phyloP scores from a whole-genome alignment of 2,113 vertebrate genomes.

The Actinemys pallida region DNA sequence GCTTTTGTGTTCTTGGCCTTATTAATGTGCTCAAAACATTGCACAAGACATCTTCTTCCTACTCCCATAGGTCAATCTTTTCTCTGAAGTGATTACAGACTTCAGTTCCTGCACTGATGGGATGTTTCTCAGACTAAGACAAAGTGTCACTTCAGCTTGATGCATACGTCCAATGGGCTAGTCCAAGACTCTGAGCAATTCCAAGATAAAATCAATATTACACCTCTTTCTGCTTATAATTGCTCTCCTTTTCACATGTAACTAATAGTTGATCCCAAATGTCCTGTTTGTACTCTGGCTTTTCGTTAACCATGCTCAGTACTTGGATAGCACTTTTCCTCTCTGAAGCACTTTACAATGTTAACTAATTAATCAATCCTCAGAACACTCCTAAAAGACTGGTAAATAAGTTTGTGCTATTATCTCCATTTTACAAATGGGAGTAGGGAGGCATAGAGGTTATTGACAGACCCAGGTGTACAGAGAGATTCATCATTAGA shows the following conservation, averaged over 20 bases:
- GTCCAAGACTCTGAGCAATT: fast-evolving
- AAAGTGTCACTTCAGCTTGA: background rate
- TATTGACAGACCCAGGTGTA: background rate
- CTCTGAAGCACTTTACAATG: background rate
- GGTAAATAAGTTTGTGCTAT: background rate
- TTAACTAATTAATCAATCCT: background rate
- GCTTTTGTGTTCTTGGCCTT: fast-evolving
- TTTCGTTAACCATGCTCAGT: background rate
- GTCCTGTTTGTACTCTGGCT: background rate
- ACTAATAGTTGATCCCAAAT: background rate
- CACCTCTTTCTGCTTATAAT: background rate
- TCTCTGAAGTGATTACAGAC: background rate
- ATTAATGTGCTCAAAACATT: fast-evolving
- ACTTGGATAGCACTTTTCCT: background rate
- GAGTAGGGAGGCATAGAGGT: fast-evolving
- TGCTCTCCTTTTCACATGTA: fast-evolving
- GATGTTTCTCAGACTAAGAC: fast-evolving
- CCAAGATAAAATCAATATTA: background rate
- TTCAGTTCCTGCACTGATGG: background rate
- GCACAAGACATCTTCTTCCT: fast-evolving
- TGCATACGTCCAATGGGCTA: fast-evolving
- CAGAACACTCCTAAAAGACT: background rate
- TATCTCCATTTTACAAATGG: background rate
- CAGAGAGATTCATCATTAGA: background rate
- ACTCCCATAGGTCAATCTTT: background rate